Percentiles rank a stretch among this genome's conserved stretches.
Evolutionary conservation across 2,113 vertebrate species (phyloP).

Genomic region (Apus apus): DNA sequence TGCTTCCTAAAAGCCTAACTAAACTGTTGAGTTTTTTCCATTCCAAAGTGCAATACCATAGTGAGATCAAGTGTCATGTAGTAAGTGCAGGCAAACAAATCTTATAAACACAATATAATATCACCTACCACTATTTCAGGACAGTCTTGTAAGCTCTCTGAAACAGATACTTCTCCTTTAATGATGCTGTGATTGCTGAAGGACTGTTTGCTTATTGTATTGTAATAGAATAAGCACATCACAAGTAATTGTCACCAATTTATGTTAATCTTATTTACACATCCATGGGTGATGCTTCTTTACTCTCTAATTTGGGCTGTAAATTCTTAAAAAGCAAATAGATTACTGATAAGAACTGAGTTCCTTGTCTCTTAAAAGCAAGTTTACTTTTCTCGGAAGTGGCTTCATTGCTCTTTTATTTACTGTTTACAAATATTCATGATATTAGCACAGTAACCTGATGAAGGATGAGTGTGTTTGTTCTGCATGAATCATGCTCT

Average conservation of each 20-base stretch:
- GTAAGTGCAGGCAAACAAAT: background rate
- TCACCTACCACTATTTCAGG: background rate
- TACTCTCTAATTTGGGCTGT: background rate
- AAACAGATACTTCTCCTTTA: background rate
- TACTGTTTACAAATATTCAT: background rate
- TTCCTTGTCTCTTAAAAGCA: background rate
- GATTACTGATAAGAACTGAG: background rate
- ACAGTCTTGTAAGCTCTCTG: background rate
- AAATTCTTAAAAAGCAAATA: background rate
- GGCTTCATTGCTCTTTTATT: background rate
- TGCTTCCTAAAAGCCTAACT: slow-evolving; percentile 39
- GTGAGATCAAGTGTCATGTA: background rate
- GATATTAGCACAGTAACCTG: background rate
- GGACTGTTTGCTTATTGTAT: background rate
- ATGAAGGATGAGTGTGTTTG: background rate
- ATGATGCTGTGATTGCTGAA: background rate
- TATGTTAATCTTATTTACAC: background rate
- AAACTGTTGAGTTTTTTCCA: slow-evolving; percentile 52
- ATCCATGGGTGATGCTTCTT: background rate
- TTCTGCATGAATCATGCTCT: background rate
- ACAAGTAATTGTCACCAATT: background rate
- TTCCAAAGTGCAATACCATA: slow-evolving; percentile 1
- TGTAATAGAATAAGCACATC: background rate
- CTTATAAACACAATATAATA: background rate
- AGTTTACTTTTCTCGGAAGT: background rate